These are phyloP conservation scores for Cremastinae sp. DNA, from an alignment of 2,888 invertebrate genomes.

Conservation along the genomic window DNA sequence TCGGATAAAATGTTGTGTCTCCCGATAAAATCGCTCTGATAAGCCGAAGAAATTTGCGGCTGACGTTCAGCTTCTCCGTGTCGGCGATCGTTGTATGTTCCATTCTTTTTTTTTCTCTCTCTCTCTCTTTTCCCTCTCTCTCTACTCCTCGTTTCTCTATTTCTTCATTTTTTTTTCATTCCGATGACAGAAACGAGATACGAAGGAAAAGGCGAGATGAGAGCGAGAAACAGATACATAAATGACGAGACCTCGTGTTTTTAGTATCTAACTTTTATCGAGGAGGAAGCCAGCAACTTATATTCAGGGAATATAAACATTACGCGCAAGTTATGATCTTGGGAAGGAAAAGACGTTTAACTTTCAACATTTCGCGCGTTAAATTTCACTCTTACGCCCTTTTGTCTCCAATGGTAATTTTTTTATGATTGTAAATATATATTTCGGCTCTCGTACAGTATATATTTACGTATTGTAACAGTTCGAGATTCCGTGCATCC, in stretches of 20 bases:
- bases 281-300: constrained; percentile 20
- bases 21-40: constrained; percentile 2
- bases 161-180: background rate
- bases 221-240: constrained; percentile 9
- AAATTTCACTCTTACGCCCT: background rate
- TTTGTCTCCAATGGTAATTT: too few species aligned
- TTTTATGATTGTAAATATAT: too few species aligned
- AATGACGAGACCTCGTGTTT: constrained; percentile 25
- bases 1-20: background rate
- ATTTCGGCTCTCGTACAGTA: background rate
- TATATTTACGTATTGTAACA: constrained; percentile 37
- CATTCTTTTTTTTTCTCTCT: background rate
- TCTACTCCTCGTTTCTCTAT: background rate
- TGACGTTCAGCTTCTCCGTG: constrained; percentile 9
- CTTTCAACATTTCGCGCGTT: background rate
- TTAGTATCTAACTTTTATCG: constrained; percentile 54
- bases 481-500: constrained; percentile 39
- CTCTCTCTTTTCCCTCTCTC: background rate
- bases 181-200: constrained; percentile 34
- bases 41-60: constrained; percentile 9
- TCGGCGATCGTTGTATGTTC: constrained; percentile 7
- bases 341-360: background rate
- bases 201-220: background rate
- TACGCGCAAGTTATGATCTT: constrained; percentile 16
- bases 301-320: constrained; percentile 26